Conservation (phyloP, 1,140 invertebrate species). For the Hesperophylax magnus region DNA sequence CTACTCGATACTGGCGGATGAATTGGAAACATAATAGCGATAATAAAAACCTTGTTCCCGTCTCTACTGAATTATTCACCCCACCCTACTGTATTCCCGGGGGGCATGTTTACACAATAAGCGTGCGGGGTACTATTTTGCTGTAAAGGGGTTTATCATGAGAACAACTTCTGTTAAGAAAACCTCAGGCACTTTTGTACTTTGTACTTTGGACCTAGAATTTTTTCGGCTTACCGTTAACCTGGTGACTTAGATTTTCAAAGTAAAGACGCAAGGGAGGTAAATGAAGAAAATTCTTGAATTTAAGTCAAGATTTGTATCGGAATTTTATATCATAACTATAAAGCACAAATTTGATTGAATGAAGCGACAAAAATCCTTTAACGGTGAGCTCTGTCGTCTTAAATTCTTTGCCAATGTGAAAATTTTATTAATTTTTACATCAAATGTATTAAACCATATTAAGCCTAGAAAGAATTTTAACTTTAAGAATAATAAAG, state of each 20-base stretch:
- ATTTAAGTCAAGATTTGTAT: too few species aligned
- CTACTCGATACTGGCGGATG: slow-evolving; percentile 44
- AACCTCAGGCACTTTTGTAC: background rate
- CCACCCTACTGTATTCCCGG: slow-evolving; percentile 43
- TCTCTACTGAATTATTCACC: slow-evolving; percentile 56
- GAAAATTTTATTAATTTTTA: too few species aligned
- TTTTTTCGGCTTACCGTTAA: background rate
- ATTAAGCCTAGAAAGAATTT: too few species aligned
- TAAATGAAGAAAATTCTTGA: too few species aligned
- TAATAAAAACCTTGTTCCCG: slow-evolving; percentile 58
- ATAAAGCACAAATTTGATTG: too few species aligned
- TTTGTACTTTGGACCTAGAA: background rate
- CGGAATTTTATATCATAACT: too few species aligned
- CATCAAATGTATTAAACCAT: too few species aligned
- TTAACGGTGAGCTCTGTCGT: too few species aligned
- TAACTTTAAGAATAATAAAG: too few species aligned
- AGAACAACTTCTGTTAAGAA: background rate
- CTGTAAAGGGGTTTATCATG: background rate
- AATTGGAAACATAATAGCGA: slow-evolving; percentile 58
- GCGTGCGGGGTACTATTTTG: slow-evolving; percentile 22
- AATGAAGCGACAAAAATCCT: too few species aligned
- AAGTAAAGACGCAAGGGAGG: background rate
- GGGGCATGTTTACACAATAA: slow-evolving; percentile 57
- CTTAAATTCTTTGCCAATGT: too few species aligned
- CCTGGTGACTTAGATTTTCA: slow-evolving; percentile 10